These are phyloP conservation scores for Mixornis gularis DNA, from an alignment of 2,113 vertebrate species.

Conservation along the genomic window DNA sequence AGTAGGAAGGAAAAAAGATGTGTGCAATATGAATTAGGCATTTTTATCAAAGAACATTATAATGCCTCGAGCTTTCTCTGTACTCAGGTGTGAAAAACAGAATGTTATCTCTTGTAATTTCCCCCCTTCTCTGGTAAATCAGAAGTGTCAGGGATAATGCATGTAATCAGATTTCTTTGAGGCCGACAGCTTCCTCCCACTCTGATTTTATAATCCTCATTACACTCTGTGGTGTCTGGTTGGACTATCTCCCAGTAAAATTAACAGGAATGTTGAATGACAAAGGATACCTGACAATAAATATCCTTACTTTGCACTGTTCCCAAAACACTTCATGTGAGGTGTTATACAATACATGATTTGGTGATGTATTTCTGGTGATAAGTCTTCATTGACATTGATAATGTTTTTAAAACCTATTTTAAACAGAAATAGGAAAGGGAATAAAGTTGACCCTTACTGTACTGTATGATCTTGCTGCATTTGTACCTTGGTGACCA, in stretches of 20 bases:
- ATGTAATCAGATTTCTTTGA: conserved; percentile 32
- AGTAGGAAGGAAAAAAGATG: background rate
- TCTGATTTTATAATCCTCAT: background rate
- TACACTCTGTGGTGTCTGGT: background rate
- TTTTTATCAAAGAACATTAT: background rate
- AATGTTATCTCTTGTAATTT: conserved; percentile 23
- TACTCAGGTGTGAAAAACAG: conserved; percentile 21
- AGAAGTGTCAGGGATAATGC: conserved; percentile 6
- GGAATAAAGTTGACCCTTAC: background rate
- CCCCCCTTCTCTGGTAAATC: conserved; percentile 1
- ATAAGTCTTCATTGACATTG: background rate
- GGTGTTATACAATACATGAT: background rate
- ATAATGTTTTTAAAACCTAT: background rate
- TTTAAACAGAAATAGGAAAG: background rate
- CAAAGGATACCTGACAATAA: background rate
- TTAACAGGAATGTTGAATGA: background rate
- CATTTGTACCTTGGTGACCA: background rate
- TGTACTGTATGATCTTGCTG: background rate
- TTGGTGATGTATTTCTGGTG: background rate
- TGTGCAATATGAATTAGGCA: background rate
- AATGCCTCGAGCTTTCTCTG: background rate
- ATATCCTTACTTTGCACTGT: background rate
- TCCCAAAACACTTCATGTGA: background rate
- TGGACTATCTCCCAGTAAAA: background rate
- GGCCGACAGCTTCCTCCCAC: background rate